Conservation (phyloP, 2,888 invertebrate species). For the Omphaloscelis lunosa region DNA sequence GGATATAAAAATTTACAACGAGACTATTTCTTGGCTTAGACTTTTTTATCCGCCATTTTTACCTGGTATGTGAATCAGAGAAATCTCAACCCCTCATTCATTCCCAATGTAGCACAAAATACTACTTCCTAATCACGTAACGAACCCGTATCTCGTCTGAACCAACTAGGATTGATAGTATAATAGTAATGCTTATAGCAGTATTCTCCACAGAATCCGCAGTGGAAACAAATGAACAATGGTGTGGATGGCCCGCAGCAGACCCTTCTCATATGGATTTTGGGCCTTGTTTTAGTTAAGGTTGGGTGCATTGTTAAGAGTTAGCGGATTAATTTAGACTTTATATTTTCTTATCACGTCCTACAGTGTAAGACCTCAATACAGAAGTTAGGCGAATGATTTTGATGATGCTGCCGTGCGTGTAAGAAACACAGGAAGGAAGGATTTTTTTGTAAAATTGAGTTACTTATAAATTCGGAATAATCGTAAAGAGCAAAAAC, state of each 20-base stretch:
- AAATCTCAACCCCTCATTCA: not conserved
- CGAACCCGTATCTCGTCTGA: conserved; percentile 6
- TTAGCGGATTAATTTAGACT: not conserved
- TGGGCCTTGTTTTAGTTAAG: conserved; percentile 25
- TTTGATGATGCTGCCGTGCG: too few species aligned
- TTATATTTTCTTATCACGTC: too few species aligned
- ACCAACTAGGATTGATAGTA: conserved; percentile 34
- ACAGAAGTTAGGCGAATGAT: too few species aligned
- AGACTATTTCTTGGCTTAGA: too few species aligned
- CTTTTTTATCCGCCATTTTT: too few species aligned
- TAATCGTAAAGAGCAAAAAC: too few species aligned
- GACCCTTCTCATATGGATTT: conserved; percentile 35
- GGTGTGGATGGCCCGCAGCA: not conserved
- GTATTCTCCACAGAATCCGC: not conserved
- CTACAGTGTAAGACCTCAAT: too few species aligned
- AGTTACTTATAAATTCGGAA: too few species aligned
- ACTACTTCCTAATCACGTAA: conserved; percentile 22
- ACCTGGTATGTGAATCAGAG: too few species aligned
- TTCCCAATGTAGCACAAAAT: not conserved
- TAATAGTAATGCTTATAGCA: conserved; percentile 13
- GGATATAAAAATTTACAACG: too few species aligned
- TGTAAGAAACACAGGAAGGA: too few species aligned
- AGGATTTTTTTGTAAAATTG: too few species aligned
- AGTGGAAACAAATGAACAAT: conserved; percentile 48
- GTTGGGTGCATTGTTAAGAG: conserved; percentile 16